phyloP scores from a whole-genome alignment of 2,113 vertebrate genomes.

The Paratilapia polleni region DNA sequence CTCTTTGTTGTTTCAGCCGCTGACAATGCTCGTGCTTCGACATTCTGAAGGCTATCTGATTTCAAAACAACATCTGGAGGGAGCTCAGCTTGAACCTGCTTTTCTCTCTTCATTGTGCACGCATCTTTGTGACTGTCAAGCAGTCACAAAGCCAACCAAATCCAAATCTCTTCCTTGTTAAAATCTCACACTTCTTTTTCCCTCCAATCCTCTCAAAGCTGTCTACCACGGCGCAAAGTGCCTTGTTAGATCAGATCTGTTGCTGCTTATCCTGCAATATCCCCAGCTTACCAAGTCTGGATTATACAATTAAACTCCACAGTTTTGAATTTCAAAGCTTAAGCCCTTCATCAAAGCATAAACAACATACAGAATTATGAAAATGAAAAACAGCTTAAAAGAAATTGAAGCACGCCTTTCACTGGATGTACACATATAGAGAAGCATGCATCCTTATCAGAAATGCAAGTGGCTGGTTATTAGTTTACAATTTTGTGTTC shows the following conservation, averaged over 20 bases:
- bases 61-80: constrained; percentile 56
- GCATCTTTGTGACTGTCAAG: constrained; percentile 44
- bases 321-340: constrained; percentile 64
- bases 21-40: constrained; percentile 30
- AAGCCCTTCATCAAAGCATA: constrained; percentile 46
- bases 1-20: neutral
- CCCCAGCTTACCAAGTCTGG: constrained; percentile 47
- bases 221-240: constrained; percentile 53
- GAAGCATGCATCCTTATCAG: neutral
- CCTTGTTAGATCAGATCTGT: constrained; percentile 70
- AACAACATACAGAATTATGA: constrained; percentile 21
- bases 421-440: neutral
- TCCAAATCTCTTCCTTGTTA: constrained; percentile 73
- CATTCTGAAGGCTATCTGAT: constrained; percentile 28
- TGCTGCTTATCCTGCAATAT: constrained; percentile 35
- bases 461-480: constrained; percentile 19
- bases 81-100: constrained; percentile 46
- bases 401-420: neutral
- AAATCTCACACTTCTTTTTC: constrained; percentile 50
- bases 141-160: constrained; percentile 57
- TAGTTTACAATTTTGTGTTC: constrained; percentile 8
- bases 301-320: constrained; percentile 65
- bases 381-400: neutral
- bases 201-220: constrained; percentile 65
- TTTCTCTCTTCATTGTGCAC: constrained; percentile 44